A percentile compares a stretch with the other conserved stretches of the same genome.
Conservation (phyloP, 2,888 invertebrate species). For the Lycophotia porphyrea region DNA sequence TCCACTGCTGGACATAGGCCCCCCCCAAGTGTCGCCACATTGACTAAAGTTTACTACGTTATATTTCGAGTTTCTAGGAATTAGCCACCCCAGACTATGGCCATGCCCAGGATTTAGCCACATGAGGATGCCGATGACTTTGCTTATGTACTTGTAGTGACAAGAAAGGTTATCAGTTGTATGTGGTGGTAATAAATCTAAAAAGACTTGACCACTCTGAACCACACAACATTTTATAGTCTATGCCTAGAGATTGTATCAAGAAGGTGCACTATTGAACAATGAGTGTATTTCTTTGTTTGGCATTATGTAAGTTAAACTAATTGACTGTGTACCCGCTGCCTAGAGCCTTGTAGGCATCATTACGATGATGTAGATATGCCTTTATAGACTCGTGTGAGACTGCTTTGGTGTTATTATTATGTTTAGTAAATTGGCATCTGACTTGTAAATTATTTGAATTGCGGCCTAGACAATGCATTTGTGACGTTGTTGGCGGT, state of each 20-base stretch:
- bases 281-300: slow-evolving; percentile 63
- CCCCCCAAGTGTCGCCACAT: too few relatives aligned
- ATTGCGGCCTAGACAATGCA: not conserved
- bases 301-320: slow-evolving; percentile 61
- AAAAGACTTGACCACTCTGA: slow-evolving; percentile 29
- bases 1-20: too few relatives aligned
- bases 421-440: not conserved
- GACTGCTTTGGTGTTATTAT: slow-evolving; percentile 42
- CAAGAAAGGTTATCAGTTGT: not conserved
- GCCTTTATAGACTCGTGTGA: slow-evolving; percentile 55
- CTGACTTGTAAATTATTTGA: slow-evolving; percentile 29
- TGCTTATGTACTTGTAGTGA: not conserved
- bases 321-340: slow-evolving; percentile 55
- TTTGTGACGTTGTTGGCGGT: not conserved
- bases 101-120: not conserved
- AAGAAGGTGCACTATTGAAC: slow-evolving; percentile 59
- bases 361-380: slow-evolving; percentile 58
- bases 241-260: slow-evolving; percentile 62
- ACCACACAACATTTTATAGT: slow-evolving; percentile 45
- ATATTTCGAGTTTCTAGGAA: not conserved
- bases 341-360: slow-evolving; percentile 57
- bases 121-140: not conserved
- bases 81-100: not conserved
- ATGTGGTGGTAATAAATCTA: not conserved
- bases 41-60: fast-evolving